phyloP scores from a whole-genome alignment of 2,113 vertebrate species.

The Amphilophus citrinellus region DNA sequence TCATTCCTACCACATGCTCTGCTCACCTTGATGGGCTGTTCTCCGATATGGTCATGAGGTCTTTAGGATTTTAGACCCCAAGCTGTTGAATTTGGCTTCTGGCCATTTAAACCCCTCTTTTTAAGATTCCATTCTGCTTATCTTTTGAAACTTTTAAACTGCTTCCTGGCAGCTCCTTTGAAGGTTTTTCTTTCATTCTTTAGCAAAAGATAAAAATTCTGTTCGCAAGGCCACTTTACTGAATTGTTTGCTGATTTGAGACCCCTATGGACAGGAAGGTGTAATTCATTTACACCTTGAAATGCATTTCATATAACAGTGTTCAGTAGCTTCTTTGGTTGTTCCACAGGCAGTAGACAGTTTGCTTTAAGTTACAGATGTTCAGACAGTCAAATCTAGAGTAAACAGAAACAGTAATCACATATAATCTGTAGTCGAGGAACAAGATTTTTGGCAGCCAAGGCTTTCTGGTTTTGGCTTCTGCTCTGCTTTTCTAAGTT shows the following conservation, averaged over 20 bases:
- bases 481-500: background rate
- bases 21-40: slow-evolving; percentile 10
- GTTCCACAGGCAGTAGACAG: background rate
- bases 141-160: slow-evolving; percentile 4
- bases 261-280: no score
- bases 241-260: background rate
- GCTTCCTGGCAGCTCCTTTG: background rate
- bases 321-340: background rate
- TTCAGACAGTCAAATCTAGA: no score
- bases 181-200: background rate
- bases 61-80: background rate
- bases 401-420: background rate
- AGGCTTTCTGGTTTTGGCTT: background rate
- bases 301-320: background rate
- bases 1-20: background rate
- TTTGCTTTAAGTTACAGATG: background rate
- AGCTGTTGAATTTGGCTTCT: background rate
- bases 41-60: background rate
- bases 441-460: background rate
- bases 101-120: background rate
- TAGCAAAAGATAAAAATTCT: background rate
- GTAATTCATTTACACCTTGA: background rate
- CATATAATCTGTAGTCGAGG: background rate
- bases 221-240: background rate
- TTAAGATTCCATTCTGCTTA: background rate